A percentile compares a stretch with the other conserved stretches of the same genome.
Evolutionary conservation across 2,888 invertebrate species (phyloP).

Genomic region (Calliphora vomitoria): DNA sequence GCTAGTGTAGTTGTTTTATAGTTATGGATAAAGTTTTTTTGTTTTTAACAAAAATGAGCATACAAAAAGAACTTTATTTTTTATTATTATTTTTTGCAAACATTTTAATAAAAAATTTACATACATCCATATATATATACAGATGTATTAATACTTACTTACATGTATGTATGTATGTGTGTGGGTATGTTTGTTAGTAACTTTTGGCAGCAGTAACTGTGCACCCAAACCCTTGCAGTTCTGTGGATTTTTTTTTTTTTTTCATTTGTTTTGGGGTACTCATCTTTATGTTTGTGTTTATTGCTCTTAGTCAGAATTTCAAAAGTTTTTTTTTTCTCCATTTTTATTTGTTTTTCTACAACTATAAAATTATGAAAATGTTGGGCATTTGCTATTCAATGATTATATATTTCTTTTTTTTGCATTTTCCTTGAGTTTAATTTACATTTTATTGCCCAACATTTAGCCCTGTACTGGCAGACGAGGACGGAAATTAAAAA

Average conservation of each 20-base stretch:
- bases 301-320: background rate
- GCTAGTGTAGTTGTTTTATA: conserved; percentile 15
- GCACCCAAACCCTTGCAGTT: background rate
- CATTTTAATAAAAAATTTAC: conserved; percentile 47
- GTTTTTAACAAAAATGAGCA: background rate
- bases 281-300: background rate
- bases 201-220: conserved; percentile 19
- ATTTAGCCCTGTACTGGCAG: conserved; percentile 5
- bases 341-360: background rate
- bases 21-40: conserved; percentile 44
- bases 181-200: background rate
- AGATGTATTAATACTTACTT: background rate
- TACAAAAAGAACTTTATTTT: background rate
- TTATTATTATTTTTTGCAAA: conserved; percentile 3
- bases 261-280: background rate
- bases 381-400: background rate
- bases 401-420: background rate
- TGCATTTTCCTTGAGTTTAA: conserved; percentile 22
- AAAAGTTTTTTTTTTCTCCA: background rate
- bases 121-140: background rate
- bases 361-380: conserved; percentile 33
- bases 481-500: conserved; percentile 24
- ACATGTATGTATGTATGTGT: too few relatives aligned
- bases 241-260: background rate
- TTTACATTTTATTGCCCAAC: conserved; percentile 46